phyloP scores from a whole-genome alignment of 1,140 invertebrate species.

The Drosophila busckii region DNA sequence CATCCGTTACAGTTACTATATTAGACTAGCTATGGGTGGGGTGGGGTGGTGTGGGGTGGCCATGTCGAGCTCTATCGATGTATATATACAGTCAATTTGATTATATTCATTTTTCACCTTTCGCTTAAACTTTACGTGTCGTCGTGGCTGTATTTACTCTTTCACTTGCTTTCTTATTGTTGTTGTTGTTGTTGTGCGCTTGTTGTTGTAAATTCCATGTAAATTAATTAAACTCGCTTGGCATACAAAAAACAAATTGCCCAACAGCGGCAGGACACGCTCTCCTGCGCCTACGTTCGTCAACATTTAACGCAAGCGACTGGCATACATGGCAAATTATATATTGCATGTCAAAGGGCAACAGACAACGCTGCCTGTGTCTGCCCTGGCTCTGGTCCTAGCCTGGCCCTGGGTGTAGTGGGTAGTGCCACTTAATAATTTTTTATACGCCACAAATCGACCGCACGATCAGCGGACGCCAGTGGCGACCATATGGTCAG shows the following conservation, averaged over 20 bases:
- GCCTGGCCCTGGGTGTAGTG: background rate
- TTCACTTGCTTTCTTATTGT: no score
- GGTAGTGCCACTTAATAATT: conserved; percentile 71
- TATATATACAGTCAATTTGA: conserved; percentile 73
- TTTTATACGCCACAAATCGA: conserved; percentile 76
- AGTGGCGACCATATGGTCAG: conserved; percentile 26
- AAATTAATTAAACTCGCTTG: conserved; percentile 77
- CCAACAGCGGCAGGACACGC: conserved; percentile 38
- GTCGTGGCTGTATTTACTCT: conserved; percentile 29
- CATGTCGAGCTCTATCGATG: no score
- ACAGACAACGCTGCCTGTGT: conserved; percentile 52
- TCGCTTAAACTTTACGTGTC: conserved; percentile 71
- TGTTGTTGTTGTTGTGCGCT: conserved; percentile 29
- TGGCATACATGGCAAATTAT: conserved; percentile 64
- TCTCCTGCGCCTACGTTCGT: conserved; percentile 7
- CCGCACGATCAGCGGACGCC: conserved; percentile 63
- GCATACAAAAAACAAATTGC: conserved; percentile 63
- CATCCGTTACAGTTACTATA: conserved; percentile 13
- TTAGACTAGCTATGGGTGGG: conserved; percentile 7
- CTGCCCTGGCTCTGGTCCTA: conserved; percentile 4
- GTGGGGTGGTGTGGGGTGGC: conserved; percentile 20
- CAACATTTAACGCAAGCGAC: conserved; percentile 13
- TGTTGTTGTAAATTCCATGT: conserved; percentile 73
- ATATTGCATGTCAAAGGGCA: conserved; percentile 75
- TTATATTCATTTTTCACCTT: conserved; percentile 73